A percentile compares a stretch with the other conserved stretches of the same genome.
Evolutionary conservation across 2,797 vertebrate species (phyloP).

Genomic region (Micropoecilia bifurca): DNA sequence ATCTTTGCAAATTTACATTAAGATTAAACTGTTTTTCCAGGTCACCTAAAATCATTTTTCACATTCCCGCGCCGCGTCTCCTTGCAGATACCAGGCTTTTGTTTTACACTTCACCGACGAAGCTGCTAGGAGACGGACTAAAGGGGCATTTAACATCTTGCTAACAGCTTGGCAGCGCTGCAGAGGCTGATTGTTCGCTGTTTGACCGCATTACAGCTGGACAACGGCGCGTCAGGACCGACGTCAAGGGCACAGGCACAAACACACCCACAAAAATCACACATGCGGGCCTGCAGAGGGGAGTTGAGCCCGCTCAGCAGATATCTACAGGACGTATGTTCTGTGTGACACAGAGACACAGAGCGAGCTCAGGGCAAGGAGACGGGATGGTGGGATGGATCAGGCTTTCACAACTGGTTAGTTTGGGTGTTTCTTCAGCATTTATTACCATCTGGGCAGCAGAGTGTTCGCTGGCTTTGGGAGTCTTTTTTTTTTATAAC

Average conservation of each 20-base stretch:
- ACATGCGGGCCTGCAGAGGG: conserved; percentile 19
- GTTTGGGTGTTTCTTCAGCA: conserved; percentile 20
- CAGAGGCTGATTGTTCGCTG: conserved; percentile 46
- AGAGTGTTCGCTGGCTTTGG: conserved; percentile 15
- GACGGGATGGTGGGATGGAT: conserved; percentile 28
- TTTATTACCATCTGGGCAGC: conserved; percentile 19
- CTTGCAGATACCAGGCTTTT: background rate
- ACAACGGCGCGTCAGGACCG: conserved; percentile 50
- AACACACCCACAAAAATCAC: conserved; percentile 29
- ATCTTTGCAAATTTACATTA: conserved; percentile 3
- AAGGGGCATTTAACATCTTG: conserved; percentile 36
- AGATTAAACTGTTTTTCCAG: conserved; percentile 4
- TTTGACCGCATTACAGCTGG: conserved; percentile 55
- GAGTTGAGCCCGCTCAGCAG: conserved; percentile 57
- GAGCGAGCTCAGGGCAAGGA: conserved; percentile 67
- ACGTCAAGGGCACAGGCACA: conserved; percentile 59
- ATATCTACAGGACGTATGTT: conserved; percentile 25
- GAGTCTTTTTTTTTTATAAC: conserved; percentile 9
- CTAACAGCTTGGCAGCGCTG: conserved; percentile 48
- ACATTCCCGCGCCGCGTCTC: background rate
- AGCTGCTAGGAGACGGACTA: conserved; percentile 21
- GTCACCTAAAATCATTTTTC: background rate
- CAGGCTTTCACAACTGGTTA: conserved; percentile 42
- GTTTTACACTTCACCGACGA: conserved; percentile 4
- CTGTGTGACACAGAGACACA: conserved; percentile 44